These are phyloP conservation scores for Ochotona curzoniae DNA, from an alignment of 2,113 vertebrate genomes.

Conservation along the genomic window DNA sequence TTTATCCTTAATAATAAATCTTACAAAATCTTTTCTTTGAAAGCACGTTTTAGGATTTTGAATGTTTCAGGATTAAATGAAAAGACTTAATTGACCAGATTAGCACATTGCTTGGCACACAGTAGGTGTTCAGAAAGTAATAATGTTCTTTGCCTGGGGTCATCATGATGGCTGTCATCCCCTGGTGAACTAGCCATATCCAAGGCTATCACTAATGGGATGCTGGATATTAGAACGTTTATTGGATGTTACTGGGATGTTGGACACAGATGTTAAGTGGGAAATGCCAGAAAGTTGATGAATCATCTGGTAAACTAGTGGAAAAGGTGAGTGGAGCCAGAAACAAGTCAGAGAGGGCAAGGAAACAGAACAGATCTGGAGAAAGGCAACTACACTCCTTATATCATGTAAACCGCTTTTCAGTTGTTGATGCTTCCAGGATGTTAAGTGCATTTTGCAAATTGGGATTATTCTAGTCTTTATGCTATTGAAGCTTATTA, in stretches of 20 bases:
- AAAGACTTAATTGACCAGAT: slow-evolving; percentile 22
- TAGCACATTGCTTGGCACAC: slow-evolving; percentile 31
- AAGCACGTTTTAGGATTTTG: slow-evolving; percentile 25
- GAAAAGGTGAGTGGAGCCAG: slow-evolving; percentile 66
- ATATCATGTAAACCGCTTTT: slow-evolving; percentile 12
- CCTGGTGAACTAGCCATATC: background rate
- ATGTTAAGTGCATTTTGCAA: slow-evolving; percentile 54
- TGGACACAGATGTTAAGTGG: slow-evolving; percentile 62
- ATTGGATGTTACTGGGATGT: slow-evolving; percentile 68
- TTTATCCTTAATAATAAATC: slow-evolving; percentile 52
- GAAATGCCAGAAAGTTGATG: slow-evolving; percentile 69
- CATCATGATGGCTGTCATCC: background rate
- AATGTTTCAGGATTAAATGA: slow-evolving; percentile 25
- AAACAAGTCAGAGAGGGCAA: slow-evolving; percentile 55
- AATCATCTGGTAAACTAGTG: slow-evolving; percentile 68
- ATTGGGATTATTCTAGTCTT: slow-evolving; percentile 61
- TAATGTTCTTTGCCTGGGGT: background rate
- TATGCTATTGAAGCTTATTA: slow-evolving; percentile 65
- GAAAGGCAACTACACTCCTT: slow-evolving; percentile 31
- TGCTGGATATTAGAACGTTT: slow-evolving; percentile 60
- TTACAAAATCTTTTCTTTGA: slow-evolving; percentile 51
- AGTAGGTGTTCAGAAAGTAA: slow-evolving; percentile 33
- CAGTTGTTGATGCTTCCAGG: slow-evolving; percentile 53
- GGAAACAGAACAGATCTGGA: slow-evolving; percentile 26
- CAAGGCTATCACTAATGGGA: slow-evolving; percentile 13